A percentile compares a stretch with the other conserved stretches of the same genome.
Evolutionary conservation across 2,113 vertebrate species (phyloP).

Genomic region (Brachypodius melanocephalos): DNA sequence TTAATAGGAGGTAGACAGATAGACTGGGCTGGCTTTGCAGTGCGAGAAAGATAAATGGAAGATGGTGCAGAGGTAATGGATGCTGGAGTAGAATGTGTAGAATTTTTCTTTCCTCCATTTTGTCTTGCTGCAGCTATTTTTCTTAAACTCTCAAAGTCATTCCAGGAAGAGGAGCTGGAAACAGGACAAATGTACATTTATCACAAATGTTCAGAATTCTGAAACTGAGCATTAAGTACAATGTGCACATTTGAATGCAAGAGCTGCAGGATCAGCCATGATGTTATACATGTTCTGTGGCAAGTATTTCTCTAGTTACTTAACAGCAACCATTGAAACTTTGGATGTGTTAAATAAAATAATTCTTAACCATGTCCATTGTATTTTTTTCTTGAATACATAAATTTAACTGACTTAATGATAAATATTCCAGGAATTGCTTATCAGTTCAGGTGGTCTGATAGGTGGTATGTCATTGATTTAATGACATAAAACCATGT

Average conservation of each 20-base stretch:
- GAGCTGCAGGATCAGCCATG: background rate
- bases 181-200: background rate
- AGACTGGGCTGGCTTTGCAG: background rate
- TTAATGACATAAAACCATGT: background rate
- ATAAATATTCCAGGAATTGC: background rate
- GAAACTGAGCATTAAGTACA: background rate
- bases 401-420: background rate
- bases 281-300: background rate
- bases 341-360: background rate
- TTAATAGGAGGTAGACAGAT: slow-evolving; percentile 8
- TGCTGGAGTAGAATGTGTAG: background rate
- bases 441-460: background rate
- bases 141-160: background rate
- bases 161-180: background rate
- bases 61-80: background rate
- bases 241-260: background rate
- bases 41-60: background rate
- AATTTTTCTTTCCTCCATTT: slow-evolving; percentile 47
- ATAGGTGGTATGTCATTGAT: background rate
- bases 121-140: slow-evolving; percentile 24
- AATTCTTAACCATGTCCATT: background rate
- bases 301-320: background rate
- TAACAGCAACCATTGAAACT: background rate
- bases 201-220: background rate
- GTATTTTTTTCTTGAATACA: background rate